Percentiles rank a stretch among this genome's conserved stretches.
phyloP scores from a whole-genome alignment of 2,888 invertebrate genomes.

The Drosophila greeni region DNA sequence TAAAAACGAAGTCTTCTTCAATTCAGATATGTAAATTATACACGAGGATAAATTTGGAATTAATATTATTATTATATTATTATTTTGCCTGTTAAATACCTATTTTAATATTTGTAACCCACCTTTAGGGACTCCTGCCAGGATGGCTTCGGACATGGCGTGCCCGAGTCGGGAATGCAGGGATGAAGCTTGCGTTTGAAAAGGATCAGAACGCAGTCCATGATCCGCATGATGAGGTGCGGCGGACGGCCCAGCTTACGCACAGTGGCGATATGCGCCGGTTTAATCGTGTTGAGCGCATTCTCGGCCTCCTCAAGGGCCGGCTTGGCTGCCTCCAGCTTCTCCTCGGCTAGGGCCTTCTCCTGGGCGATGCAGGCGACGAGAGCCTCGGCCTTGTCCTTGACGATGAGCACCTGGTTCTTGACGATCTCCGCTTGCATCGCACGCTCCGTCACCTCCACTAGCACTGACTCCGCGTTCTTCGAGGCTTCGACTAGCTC shows the following conservation, averaged over 20 bases:
- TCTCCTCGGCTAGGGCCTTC: slow-evolving; percentile 93
- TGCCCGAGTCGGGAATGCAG: slow-evolving; percentile 87
- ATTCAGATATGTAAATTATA: not conserved
- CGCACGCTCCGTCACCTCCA: slow-evolving; percentile 95
- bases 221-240: slow-evolving; percentile 97
- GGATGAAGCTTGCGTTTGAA: slow-evolving; percentile 94
- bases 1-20: no score
- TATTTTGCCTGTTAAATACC: no score
- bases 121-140: slow-evolving; percentile 97
- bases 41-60: no score
- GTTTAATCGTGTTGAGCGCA: slow-evolving; percentile 96
- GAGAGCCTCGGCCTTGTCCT: slow-evolving; percentile 94
- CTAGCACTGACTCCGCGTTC: slow-evolving; percentile 91
- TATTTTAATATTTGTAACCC: slow-evolving; percentile 13
- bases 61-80: not conserved
- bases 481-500: slow-evolving; percentile 95
- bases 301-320: slow-evolving; percentile 96
- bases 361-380: slow-evolving; percentile 93
- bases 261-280: slow-evolving; percentile 96
- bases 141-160: slow-evolving; percentile 93
- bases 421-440: slow-evolving; percentile 97
- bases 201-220: slow-evolving; percentile 96
- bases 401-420: slow-evolving; percentile 96
- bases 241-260: slow-evolving; percentile 96
- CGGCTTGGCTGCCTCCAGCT: slow-evolving; percentile 96